Conservation (phyloP, 2,797 vertebrate species). For the Sebastiscus tertius region DNA sequence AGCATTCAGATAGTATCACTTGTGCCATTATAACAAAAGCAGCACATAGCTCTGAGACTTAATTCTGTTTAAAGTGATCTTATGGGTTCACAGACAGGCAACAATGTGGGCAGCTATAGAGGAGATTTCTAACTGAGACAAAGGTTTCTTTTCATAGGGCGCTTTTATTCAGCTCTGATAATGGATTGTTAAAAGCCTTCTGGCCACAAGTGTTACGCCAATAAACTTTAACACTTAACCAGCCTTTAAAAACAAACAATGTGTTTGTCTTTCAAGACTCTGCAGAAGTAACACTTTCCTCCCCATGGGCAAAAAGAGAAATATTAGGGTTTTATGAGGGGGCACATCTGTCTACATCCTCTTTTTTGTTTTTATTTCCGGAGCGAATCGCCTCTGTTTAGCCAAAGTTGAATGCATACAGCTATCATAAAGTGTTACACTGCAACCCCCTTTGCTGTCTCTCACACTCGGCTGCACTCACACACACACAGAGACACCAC, state of each 20-base stretch:
- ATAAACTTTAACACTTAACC: slow-evolving; percentile 29
- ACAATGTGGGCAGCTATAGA: slow-evolving; percentile 15
- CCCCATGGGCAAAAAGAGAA: neutral
- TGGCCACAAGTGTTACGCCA: slow-evolving; percentile 22
- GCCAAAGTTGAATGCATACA: neutral
- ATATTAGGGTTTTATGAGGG: neutral
- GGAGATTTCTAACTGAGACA: slow-evolving; percentile 7
- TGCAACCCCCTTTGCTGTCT: neutral
- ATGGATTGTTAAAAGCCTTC: slow-evolving; percentile 29
- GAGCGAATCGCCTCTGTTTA: neutral
- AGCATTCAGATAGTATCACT: slow-evolving; percentile 3
- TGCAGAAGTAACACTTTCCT: neutral
- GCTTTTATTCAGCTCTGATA: slow-evolving; percentile 37
- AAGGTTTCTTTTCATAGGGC: slow-evolving; percentile 17
- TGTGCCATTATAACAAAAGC: neutral
- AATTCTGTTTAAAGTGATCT: slow-evolving; percentile 6
- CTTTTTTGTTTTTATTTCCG: neutral
- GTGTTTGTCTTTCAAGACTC: neutral
- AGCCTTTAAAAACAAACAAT: slow-evolving; percentile 8
- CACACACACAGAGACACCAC: neutral
- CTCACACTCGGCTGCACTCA: neutral
- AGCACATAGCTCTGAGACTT: neutral
- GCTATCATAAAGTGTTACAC: slow-evolving; percentile 7
- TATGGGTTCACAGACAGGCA: slow-evolving; percentile 13
- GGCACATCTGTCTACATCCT: slow-evolving; percentile 6